Evolutionary conservation across 2,888 invertebrate genomes (phyloP), one percentile per base, ranked within the genome.

Genomic region (Pachydiplax longipennis): DNA sequence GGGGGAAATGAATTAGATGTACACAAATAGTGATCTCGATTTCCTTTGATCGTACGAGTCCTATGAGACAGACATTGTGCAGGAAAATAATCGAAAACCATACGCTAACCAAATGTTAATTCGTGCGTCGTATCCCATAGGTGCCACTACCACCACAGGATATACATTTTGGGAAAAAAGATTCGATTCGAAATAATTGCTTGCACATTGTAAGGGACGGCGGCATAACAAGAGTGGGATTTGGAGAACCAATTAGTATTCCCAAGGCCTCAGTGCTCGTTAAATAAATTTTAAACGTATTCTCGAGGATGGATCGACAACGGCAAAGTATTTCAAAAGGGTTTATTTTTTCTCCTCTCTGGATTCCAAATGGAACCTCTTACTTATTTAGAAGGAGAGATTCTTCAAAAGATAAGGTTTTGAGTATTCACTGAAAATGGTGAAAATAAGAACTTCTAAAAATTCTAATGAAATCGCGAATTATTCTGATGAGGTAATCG

Each of bases 241-340:
- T 87, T 87, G 65, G 87, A 87, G 87, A 87, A 61, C 87, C 87
- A 87, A 87, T 87, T 87, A 87, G 87, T 61, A 87, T 65, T 87
- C 65, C 61, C 61, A 61, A 61, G 22, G 61, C 37, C 87, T n/a
- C 87, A n/a, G 35, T 61, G 61, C 87, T 87, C 87, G 87, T 61
- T 35, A 37, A 65, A 87, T 87, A 87, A 87, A 87, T 61, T 87
- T 87, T 87, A 65, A 87, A 65, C 87, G 87, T 22, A 58, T 65
- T 61, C 31, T 58, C 5, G 58, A 61, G 37, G 65, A 37, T 37
- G 61, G 37, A 87, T 87, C 40, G 58, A 40, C 87, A 35, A 61
- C 87, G n/a, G 58, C 61, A 61, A 87, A 61, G 87, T 22, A 58
- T 61, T 87, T 65, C 87, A 87, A 40, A 87, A 87, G 61, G 31